A percentile compares a stretch with the other conserved stretches of the same genome.
phyloP scores from a whole-genome alignment of 2,888 invertebrate genomes.

The Aromia moschata region DNA sequence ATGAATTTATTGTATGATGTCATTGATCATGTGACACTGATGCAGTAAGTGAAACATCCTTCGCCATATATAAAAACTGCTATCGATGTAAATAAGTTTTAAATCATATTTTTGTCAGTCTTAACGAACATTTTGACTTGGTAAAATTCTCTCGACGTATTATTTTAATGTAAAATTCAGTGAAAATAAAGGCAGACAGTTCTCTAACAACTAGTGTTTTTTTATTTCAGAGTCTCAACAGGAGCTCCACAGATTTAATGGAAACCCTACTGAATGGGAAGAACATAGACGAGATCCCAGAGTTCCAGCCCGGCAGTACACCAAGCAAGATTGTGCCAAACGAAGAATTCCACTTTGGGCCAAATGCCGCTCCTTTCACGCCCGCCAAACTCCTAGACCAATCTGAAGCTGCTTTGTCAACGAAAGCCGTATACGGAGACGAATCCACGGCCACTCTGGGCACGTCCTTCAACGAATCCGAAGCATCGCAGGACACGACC shows the following conservation, averaged over 20 bases:
- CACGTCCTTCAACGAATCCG: slow-evolving; percentile 44
- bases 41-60: too few species aligned
- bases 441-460: slow-evolving; percentile 59
- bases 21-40: too few species aligned
- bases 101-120: too few species aligned
- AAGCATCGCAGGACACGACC: slow-evolving; percentile 25
- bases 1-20: too few species aligned
- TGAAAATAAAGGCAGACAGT: too few species aligned
- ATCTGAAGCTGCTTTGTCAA: slow-evolving; percentile 64
- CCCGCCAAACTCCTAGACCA: slow-evolving; percentile 60
- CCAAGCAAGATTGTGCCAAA: slow-evolving; percentile 42
- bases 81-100: too few species aligned
- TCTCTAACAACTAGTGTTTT: too few species aligned
- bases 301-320: slow-evolving; percentile 56
- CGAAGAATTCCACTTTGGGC: slow-evolving; percentile 71
- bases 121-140: too few species aligned
- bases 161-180: too few species aligned
- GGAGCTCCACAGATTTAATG: slow-evolving; percentile 57
- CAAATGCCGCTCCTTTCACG: slow-evolving; percentile 67
- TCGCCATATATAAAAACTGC: too few species aligned
- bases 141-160: too few species aligned
- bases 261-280: slow-evolving; percentile 62
- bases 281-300: slow-evolving; percentile 60
- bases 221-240: slow-evolving; percentile 50
- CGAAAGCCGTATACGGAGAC: slow-evolving; percentile 66